Conservation (phyloP, 2,113 vertebrate species). For the Saguinus imperator region DNA sequence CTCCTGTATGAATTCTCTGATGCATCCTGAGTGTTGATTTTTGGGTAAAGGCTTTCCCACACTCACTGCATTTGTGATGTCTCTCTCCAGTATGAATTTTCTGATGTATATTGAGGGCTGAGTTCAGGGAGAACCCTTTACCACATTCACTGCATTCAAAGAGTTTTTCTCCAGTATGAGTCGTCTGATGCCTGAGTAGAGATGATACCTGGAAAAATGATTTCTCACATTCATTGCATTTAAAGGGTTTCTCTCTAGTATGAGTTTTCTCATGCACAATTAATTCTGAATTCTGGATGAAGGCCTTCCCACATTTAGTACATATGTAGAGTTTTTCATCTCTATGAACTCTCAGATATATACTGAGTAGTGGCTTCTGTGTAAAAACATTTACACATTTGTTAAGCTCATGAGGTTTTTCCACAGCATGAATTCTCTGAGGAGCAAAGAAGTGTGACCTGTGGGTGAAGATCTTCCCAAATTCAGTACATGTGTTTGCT, state of each 20-base stretch:
- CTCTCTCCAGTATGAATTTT: conserved; percentile 74
- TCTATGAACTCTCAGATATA: conserved; percentile 76
- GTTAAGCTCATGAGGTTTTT: conserved; percentile 69
- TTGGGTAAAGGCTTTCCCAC: conserved; percentile 77
- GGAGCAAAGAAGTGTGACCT: conserved; percentile 68
- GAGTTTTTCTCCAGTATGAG: conserved; percentile 71
- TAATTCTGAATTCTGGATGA: conserved; percentile 77
- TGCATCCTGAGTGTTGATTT: conserved; percentile 77
- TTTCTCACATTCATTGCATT: conserved; percentile 78
- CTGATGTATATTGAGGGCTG: conserved; percentile 72
- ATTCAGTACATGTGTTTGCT: conserved; percentile 65
- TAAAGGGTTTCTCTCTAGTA: conserved; percentile 77
- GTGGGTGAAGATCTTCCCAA: conserved; percentile 64
- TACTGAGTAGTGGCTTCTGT: conserved; percentile 76
- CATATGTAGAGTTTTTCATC: conserved; percentile 77
- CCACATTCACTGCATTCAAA: conserved; percentile 78
- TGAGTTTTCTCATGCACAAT: conserved; percentile 77
- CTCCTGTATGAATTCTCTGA: conserved; percentile 76
- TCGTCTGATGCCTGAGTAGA: conserved; percentile 76
- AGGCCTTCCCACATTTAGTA: conserved; percentile 75
- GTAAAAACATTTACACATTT: conserved; percentile 76
- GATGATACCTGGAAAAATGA: conserved; percentile 77
- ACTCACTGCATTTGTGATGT: conserved; percentile 75
- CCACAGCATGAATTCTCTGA: conserved; percentile 70
- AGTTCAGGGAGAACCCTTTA: conserved; percentile 75